These are phyloP conservation scores for Rhinopithecus roxellana DNA, from an alignment of 2,113 vertebrate species.

Conservation along the genomic window DNA sequence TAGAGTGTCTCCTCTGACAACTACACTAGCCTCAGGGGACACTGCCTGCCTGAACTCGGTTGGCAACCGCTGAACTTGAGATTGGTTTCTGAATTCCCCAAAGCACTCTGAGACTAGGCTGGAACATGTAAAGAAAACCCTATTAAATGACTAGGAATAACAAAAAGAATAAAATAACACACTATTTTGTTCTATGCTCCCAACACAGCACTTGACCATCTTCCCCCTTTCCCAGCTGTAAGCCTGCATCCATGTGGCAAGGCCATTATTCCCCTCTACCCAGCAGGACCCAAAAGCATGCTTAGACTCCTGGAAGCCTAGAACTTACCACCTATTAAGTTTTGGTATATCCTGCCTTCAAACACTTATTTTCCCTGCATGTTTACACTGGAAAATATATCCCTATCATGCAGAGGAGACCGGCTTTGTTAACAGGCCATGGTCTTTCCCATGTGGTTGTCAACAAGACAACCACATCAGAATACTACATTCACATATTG, in stretches of 20 bases:
- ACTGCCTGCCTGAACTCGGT: too few relatives aligned
- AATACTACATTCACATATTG: neutral
- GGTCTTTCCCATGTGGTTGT: neutral
- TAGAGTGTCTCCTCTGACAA: neutral
- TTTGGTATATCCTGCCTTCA: neutral
- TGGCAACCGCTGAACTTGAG: neutral
- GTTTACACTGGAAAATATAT: neutral
- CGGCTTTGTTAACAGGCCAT: neutral
- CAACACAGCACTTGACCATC: fast-evolving
- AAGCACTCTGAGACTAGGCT: neutral
- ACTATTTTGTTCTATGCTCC: fast-evolving
- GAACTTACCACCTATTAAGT: neutral
- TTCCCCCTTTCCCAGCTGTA: neutral
- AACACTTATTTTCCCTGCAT: neutral
- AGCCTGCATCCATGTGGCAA: neutral
- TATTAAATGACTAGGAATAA: neutral
- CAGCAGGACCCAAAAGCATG: neutral
- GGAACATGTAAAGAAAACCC: neutral
- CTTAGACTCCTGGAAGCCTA: neutral
- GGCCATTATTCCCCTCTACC: neutral
- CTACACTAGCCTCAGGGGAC: neutral
- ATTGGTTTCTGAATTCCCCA: neutral
- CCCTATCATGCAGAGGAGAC: neutral
- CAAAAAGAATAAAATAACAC: neutral
- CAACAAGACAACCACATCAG: neutral